A percentile compares a stretch with the other conserved stretches of the same genome.
These are phyloP conservation scores for Tinea trinotella DNA, from an alignment of 2,888 invertebrate species.

Conservation along the genomic window DNA sequence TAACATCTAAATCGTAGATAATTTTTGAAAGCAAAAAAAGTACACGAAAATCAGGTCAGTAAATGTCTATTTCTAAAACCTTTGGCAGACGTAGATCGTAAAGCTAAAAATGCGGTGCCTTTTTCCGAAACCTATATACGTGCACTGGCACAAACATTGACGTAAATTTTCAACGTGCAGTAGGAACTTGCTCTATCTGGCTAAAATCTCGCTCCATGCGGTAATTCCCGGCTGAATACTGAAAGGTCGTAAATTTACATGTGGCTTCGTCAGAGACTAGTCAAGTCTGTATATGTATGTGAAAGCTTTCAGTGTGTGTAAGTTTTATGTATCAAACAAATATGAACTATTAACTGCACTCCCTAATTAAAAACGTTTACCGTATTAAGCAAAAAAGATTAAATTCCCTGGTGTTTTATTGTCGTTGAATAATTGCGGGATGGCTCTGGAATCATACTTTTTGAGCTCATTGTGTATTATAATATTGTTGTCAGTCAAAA, in stretches of 20 bases:
- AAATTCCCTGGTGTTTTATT: too few species aligned
- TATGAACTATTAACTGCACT: too few species aligned
- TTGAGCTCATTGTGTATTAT: neutral
- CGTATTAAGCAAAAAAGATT: too few species aligned
- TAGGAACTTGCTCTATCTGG: slow-evolving; percentile 38
- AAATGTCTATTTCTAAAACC: slow-evolving; percentile 22
- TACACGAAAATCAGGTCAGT: slow-evolving; percentile 21
- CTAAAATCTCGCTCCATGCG: slow-evolving; percentile 48
- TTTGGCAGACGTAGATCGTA: slow-evolving; percentile 9
- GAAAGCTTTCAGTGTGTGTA: too few species aligned
- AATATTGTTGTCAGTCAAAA: slow-evolving; percentile 2
- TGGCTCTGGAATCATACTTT: too few species aligned
- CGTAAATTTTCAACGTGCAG: slow-evolving; percentile 37
- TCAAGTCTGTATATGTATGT: slow-evolving; percentile 31
- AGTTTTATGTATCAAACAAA: too few species aligned
- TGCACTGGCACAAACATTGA: slow-evolving; percentile 31
- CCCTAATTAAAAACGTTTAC: too few species aligned
- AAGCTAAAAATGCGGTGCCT: slow-evolving; percentile 15
- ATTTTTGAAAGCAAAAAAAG: slow-evolving; percentile 19
- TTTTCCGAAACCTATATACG: slow-evolving; percentile 24
- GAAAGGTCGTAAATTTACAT: slow-evolving; percentile 62
- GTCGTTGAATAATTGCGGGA: too few species aligned
- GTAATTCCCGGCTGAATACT: slow-evolving; percentile 60
- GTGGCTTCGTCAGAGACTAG: slow-evolving; percentile 45
- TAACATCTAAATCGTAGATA: too few species aligned